phyloP scores from a whole-genome alignment of 1,140 invertebrate genomes.

The Diorhabda elongata region DNA sequence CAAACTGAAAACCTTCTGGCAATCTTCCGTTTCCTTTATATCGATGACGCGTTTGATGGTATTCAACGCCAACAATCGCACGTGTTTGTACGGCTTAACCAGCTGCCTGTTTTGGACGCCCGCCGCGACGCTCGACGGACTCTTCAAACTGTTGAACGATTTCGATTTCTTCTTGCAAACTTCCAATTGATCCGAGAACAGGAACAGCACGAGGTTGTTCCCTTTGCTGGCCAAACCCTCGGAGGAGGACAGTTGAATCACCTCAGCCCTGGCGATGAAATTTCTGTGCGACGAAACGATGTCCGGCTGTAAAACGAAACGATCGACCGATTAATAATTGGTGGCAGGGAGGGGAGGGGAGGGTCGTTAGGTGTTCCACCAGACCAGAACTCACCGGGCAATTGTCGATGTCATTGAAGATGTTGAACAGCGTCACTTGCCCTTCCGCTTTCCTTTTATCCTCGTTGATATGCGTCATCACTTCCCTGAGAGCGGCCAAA shows the following conservation, averaged over 20 bases:
- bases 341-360: not conserved
- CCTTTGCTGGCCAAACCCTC: constrained; percentile 80
- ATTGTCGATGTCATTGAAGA: constrained; percentile 96
- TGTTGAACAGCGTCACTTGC: constrained; percentile 93
- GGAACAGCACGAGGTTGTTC: constrained; percentile 81
- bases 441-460: constrained; percentile 94
- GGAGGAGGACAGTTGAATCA: constrained; percentile 71
- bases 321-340: not conserved
- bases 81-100: constrained; percentile 84
- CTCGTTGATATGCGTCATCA: constrained; percentile 95
- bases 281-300: constrained; percentile 86
- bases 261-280: constrained; percentile 83
- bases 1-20: constrained; percentile 83
- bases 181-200: constrained; percentile 92
- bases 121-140: constrained; percentile 47
- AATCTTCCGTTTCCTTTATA: constrained; percentile 83
- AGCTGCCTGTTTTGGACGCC: constrained; percentile 30
- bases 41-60: constrained; percentile 88
- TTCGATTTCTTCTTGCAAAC: constrained; percentile 85
- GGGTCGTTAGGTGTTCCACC: too few species aligned
- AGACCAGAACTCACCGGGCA: constrained; percentile 68
- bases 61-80: constrained; percentile 81
- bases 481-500: constrained; percentile 82
- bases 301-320: constrained; percentile 59
- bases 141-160: constrained; percentile 65